Conservation (phyloP, 2,888 invertebrate genomes). For the Villa cingulata region DNA sequence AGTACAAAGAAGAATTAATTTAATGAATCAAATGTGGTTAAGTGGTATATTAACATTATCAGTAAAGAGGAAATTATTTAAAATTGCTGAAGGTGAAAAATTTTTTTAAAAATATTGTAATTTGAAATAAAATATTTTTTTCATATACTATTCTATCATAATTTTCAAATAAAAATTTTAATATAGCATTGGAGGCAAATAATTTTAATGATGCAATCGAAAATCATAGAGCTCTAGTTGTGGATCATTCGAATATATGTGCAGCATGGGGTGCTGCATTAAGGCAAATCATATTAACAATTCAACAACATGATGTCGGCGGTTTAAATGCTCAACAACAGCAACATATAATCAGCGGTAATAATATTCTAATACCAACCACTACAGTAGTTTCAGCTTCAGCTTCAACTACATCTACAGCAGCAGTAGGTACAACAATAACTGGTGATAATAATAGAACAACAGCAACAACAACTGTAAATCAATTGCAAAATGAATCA, state of each 20-base stretch:
- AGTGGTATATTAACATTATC: conserved; percentile 19
- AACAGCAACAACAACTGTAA: neutral
- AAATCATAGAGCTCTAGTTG: conserved; percentile 21
- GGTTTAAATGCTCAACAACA: neutral
- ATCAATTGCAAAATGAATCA: neutral
- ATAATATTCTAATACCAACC: conserved; percentile 1
- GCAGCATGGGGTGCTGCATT: conserved; percentile 23
- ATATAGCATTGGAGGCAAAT: conserved; percentile 17
- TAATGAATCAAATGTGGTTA: conserved; percentile 24
- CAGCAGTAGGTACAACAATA: conserved; percentile 8
- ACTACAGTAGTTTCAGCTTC: no score
- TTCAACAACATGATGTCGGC: conserved; percentile 11
- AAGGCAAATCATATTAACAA: conserved; percentile 22
- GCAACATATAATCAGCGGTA: neutral
- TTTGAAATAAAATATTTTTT: no score
- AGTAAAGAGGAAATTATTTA: conserved; percentile 21
- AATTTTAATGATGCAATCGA: conserved; percentile 23
- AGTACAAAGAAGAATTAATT: conserved; percentile 20
- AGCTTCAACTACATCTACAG: no score
- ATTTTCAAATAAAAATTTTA: no score
- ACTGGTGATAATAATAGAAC: conserved; percentile 5
- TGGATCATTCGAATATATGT: conserved; percentile 23
- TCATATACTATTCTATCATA: no score
- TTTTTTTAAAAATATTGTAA: no score
- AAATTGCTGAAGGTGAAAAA: conserved; percentile 20